Conservation (phyloP, 2,113 vertebrate species). For the Butorides virescens region DNA sequence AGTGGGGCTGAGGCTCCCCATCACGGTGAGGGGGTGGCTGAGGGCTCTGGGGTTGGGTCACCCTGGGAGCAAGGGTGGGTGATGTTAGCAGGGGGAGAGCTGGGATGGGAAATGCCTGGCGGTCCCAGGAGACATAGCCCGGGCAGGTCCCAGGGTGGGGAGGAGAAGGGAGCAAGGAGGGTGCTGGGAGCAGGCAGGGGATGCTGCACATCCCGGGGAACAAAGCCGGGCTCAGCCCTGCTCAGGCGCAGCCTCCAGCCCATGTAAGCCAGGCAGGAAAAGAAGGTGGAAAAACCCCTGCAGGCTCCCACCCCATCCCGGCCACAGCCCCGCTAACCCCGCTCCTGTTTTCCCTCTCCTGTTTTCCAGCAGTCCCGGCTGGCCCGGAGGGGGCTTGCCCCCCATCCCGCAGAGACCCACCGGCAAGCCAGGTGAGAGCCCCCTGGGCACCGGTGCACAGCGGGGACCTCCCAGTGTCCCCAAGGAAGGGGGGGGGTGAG, state of each 20-base stretch:
- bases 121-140: background rate
- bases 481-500: fast-evolving
- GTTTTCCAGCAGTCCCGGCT: conserved; percentile 38
- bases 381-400: background rate
- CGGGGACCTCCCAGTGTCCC: fast-evolving
- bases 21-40: background rate
- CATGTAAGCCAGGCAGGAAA: background rate
- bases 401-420: background rate
- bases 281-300: background rate
- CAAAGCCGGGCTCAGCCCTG: fast-evolving
- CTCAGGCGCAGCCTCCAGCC: background rate
- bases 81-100: fast-evolving
- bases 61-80: background rate
- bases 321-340: background rate
- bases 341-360: background rate
- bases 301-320: background rate
- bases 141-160: background rate
- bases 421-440: conserved; percentile 56
- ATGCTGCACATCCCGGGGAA: background rate
- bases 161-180: background rate
- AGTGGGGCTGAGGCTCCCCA: background rate
- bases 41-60: background rate
- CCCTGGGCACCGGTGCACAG: fast-evolving
- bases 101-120: background rate
- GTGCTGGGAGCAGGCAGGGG: background rate